Percentiles rank a stretch among this genome's conserved stretches.
These are phyloP conservation scores for Bombylius major DNA, from an alignment of 2,888 invertebrate genomes.

Conservation along the genomic window DNA sequence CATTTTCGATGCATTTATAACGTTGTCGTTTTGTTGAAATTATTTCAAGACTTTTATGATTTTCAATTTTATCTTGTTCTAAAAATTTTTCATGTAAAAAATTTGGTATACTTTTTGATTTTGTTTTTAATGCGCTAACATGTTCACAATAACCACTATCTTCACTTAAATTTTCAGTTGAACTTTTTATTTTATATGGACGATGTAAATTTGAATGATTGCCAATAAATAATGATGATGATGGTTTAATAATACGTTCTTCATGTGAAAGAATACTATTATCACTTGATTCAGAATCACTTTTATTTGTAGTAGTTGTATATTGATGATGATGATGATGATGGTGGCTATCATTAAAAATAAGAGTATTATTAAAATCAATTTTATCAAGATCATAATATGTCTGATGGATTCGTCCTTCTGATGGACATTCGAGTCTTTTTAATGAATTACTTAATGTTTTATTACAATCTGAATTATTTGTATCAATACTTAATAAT, in stretches of 20 bases:
- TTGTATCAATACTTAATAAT: slow-evolving; percentile 26
- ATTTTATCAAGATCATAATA: slow-evolving; percentile 34
- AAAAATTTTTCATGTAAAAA: slow-evolving; percentile 34
- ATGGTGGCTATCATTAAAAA: slow-evolving; percentile 14
- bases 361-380: slow-evolving; percentile 25
- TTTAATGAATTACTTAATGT: slow-evolving; percentile 24
- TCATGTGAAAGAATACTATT: slow-evolving; percentile 18
- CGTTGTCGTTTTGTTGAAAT: slow-evolving; percentile 3
- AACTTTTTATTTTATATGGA: slow-evolving; percentile 38
- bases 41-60: slow-evolving; percentile 19
- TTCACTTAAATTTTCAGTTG: slow-evolving; percentile 66
- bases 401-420: slow-evolving; percentile 29
- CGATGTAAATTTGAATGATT: neutral
- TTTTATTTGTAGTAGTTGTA: slow-evolving; percentile 17
- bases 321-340: slow-evolving; percentile 22
- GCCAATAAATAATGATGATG: neutral
- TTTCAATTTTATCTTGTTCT: slow-evolving; percentile 30
- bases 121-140: slow-evolving; percentile 20
- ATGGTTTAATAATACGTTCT: slow-evolving; percentile 9
- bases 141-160: slow-evolving; percentile 64
- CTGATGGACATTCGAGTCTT: slow-evolving; percentile 30
- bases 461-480: neutral
- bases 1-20: neutral
- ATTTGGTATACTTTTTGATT: slow-evolving; percentile 39
- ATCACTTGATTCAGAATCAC: slow-evolving; percentile 16